A percentile compares a stretch with the other conserved stretches of the same genome.
phyloP scores from a whole-genome alignment of 2,113 vertebrate genomes.

The Ochotona curzoniae region DNA sequence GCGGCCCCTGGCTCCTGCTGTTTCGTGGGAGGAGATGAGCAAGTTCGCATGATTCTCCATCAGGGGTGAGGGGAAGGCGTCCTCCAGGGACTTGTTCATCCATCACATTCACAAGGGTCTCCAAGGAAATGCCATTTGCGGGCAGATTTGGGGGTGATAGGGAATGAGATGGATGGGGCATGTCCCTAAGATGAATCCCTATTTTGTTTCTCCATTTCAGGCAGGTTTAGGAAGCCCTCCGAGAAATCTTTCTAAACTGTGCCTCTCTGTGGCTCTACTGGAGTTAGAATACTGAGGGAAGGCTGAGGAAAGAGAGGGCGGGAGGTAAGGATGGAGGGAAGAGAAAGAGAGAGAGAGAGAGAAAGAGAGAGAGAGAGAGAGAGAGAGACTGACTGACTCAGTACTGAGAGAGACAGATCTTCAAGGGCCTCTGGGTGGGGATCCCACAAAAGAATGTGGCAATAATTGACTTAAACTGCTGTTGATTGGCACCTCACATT shows the following conservation, averaged over 20 bases:
- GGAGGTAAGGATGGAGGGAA: too few species aligned
- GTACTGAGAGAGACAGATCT: background rate
- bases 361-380: too few species aligned
- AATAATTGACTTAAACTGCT: conserved; percentile 61
- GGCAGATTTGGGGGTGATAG: background rate
- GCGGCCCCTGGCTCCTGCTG: background rate
- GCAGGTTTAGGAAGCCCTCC: background rate
- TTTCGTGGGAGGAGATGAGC: background rate
- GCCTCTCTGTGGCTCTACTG: conserved; percentile 24
- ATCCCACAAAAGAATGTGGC: conserved; percentile 39
- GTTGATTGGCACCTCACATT: conserved; percentile 28
- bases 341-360: too few species aligned
- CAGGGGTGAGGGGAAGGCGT: background rate
- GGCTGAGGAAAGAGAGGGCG: background rate
- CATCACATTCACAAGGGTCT: background rate
- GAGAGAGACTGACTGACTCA: background rate
- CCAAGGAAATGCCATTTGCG: conserved; percentile 29
- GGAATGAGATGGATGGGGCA: conserved; percentile 35
- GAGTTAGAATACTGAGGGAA: conserved; percentile 70
- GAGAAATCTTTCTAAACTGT: background rate
- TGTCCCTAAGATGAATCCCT: background rate
- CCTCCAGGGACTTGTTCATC: background rate
- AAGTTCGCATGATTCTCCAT: conserved; percentile 63
- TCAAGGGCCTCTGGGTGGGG: conserved; percentile 7
- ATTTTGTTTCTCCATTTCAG: background rate